phyloP scores from a whole-genome alignment of 2,888 invertebrate species.

The Caenorhabditis uteleia region DNA sequence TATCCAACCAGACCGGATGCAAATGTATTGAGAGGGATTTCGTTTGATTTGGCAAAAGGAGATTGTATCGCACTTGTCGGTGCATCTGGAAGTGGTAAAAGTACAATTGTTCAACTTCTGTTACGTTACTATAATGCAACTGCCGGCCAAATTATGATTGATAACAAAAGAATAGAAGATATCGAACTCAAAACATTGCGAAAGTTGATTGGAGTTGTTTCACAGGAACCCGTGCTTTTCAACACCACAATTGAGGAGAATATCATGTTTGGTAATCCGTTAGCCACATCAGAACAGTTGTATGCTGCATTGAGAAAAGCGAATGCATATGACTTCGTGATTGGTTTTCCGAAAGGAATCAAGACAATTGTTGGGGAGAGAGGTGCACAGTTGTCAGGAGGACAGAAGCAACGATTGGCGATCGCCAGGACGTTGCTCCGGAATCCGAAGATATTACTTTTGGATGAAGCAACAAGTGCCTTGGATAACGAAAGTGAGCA shows the following conservation, averaged over 20 bases:
- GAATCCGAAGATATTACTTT: conserved; percentile 37
- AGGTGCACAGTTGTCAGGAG: conserved; percentile 71
- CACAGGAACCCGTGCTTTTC: conserved; percentile 76
- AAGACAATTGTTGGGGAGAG: conserved; percentile 71
- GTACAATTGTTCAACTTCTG: conserved; percentile 54
- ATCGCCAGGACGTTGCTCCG: conserved; percentile 45
- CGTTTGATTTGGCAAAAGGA: conserved; percentile 47
- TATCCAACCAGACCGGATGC: conserved; percentile 72
- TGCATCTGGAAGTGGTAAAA: conserved; percentile 57
- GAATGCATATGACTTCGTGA: conserved; percentile 71
- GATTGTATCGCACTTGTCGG: conserved; percentile 59
- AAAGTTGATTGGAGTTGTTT: conserved; percentile 70
- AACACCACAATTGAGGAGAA: conserved; percentile 73
- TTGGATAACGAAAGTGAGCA: conserved; percentile 57
- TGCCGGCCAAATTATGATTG: conserved; percentile 68
- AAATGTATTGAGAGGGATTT: conserved; percentile 50
- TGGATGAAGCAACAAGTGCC: conserved; percentile 48
- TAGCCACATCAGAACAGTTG: conserved; percentile 45
- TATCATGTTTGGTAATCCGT: conserved; percentile 69
- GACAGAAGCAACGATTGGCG: conserved; percentile 68
- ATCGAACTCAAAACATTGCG: conserved; percentile 72
- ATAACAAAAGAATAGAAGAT: conserved; percentile 70
- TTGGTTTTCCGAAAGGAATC: conserved; percentile 70
- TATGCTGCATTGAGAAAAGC: conserved; percentile 67
- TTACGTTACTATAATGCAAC: conserved; percentile 48